Evolutionary conservation across 2,113 vertebrate genomes (phyloP).

Genomic region (Sander vitreus): DNA sequence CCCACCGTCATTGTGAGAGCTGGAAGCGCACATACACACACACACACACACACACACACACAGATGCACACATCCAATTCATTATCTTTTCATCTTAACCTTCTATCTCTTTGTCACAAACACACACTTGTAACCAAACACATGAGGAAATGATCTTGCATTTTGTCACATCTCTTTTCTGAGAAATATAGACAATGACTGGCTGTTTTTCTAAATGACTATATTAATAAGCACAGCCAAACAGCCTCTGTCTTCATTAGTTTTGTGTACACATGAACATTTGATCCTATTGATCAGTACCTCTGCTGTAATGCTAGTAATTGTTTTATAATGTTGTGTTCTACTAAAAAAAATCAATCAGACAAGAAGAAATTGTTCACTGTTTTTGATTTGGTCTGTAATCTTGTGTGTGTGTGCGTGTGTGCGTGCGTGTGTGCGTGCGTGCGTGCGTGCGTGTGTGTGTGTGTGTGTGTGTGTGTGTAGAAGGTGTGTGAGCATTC

Average conservation of each 20-base stretch:
- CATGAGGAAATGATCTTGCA: slow-evolving; percentile 29
- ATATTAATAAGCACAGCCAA: slow-evolving; percentile 37
- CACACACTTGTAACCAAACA: slow-evolving; percentile 14
- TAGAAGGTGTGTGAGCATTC: slow-evolving; percentile 86
- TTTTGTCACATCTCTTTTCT: slow-evolving; percentile 18
- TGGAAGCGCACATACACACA: slow-evolving; percentile 27
- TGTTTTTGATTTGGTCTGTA: slow-evolving; percentile 4
- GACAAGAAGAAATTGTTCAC: not conserved
- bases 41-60: slow-evolving; percentile 40
- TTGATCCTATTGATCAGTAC: slow-evolving; percentile 16
- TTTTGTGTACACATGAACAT: slow-evolving; percentile 12
- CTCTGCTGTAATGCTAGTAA: slow-evolving; percentile 1
- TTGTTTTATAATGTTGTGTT: slow-evolving; percentile 8
- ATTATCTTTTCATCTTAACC: slow-evolving; percentile 22
- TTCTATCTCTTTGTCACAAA: not conserved
- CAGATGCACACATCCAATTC: slow-evolving; percentile 9
- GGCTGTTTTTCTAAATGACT: slow-evolving; percentile 33
- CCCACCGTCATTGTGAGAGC: slow-evolving; percentile 89
- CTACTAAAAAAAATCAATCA: slow-evolving; percentile 16
- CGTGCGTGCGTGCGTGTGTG: slow-evolving; percentile 41
- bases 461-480: slow-evolving; percentile 51
- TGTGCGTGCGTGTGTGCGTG: too few relatives aligned
- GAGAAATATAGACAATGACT: slow-evolving; percentile 38
- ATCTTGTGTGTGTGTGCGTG: slow-evolving; percentile 21
- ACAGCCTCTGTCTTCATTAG: slow-evolving; percentile 33